Conservation (phyloP, 2,797 vertebrate species). For the Luscinia luscinia region DNA sequence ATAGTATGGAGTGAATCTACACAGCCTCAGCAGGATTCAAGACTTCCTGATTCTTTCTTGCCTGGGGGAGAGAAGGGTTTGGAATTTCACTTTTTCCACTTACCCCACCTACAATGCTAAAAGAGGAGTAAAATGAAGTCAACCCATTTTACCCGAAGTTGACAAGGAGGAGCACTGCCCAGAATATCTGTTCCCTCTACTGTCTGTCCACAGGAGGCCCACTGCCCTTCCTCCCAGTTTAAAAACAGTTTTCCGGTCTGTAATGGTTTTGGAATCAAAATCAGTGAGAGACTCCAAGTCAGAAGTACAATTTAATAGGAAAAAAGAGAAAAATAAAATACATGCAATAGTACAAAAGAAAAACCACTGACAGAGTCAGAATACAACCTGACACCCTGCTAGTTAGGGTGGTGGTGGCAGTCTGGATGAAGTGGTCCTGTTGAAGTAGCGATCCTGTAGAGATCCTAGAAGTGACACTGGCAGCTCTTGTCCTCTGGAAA, state of each 20-base stretch:
- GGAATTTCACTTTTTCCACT: not conserved
- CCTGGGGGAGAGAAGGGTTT: not conserved
- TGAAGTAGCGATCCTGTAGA: too few species aligned
- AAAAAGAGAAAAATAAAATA: too few species aligned
- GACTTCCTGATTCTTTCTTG: not conserved
- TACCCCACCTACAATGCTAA: not conserved
- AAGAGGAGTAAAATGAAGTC: not conserved
- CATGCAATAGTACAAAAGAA: too few species aligned
- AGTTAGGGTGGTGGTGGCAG: too few species aligned
- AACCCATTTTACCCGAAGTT: not conserved
- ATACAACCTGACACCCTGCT: too few species aligned
- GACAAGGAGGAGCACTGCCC: not conserved
- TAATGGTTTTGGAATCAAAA: too few species aligned
- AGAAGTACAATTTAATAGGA: too few species aligned
- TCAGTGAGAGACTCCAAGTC: too few species aligned
- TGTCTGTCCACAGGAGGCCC: not conserved
- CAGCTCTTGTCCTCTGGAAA: too few species aligned
- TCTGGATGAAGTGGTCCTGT: too few species aligned
- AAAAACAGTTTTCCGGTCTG: not conserved
- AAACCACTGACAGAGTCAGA: too few species aligned
- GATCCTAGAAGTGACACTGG: too few species aligned
- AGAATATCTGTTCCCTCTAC: not conserved
- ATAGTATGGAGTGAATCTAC: not conserved
- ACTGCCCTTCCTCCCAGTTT: not conserved
- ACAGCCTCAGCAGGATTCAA: not conserved